A percentile compares a stretch with the other conserved stretches of the same genome.
Evolutionary conservation across 2,113 vertebrate genomes (phyloP).

Genomic region (Psilopsiagon aurifrons): DNA sequence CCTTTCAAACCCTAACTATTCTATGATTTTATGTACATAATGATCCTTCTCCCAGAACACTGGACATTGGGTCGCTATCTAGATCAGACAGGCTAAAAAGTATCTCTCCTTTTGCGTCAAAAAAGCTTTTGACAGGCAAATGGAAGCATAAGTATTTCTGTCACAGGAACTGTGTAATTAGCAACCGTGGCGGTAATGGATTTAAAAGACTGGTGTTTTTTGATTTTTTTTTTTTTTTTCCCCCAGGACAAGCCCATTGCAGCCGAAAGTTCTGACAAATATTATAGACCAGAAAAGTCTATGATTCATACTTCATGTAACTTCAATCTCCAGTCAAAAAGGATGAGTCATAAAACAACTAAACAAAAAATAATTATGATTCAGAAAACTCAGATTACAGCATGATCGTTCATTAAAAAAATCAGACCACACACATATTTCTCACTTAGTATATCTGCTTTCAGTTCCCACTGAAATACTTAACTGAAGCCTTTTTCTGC

Average conservation of each 20-base stretch:
- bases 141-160: neutral
- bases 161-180: neutral
- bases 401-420: neutral
- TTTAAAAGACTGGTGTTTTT: neutral
- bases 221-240: neutral
- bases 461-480: neutral
- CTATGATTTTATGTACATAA: too few relatives aligned
- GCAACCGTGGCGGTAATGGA: neutral
- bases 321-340: neutral
- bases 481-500: neutral
- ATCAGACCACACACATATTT: neutral
- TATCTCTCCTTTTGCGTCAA: neutral
- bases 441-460: neutral
- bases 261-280: neutral
- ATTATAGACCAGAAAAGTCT: neutral
- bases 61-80: too few relatives aligned
- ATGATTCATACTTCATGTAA: neutral
- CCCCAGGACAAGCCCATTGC: neutral
- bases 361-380: neutral
- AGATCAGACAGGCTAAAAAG: neutral
- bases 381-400: neutral
- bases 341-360: neutral
- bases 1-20: too few relatives aligned
- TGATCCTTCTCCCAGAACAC: neutral
- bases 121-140: neutral